Percentiles rank a stretch among this genome's conserved stretches.
Conservation (phyloP, 2,113 vertebrate species). For the Collichthys lucidus region DNA sequence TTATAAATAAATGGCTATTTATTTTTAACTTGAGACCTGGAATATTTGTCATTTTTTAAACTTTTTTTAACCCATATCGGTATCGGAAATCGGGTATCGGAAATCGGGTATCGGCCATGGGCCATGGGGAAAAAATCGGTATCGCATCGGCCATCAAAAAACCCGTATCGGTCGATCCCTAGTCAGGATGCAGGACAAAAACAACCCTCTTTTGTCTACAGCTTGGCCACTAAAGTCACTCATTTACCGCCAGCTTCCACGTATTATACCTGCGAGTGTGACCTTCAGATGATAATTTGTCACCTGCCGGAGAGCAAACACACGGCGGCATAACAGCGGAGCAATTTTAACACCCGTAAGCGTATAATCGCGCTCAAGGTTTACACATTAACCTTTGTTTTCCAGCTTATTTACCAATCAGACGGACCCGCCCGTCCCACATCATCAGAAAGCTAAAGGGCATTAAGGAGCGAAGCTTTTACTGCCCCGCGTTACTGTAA, state of each 20-base stretch:
- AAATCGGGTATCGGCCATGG: too few species aligned
- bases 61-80: too few species aligned
- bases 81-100: too few species aligned
- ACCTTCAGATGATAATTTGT: constrained; percentile 35
- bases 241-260: not conserved
- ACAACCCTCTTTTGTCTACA: not conserved
- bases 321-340: not conserved
- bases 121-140: too few species aligned
- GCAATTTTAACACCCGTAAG: constrained; percentile 44
- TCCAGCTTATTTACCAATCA: constrained; percentile 21
- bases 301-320: constrained; percentile 21
- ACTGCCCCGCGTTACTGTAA: constrained; percentile 8
- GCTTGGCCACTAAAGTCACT: constrained; percentile 8
- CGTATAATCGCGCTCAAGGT: constrained; percentile 16
- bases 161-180: too few species aligned
- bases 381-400: constrained; percentile 72
- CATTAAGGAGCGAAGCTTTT: constrained; percentile 46
- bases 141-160: too few species aligned
- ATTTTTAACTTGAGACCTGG: too few species aligned
- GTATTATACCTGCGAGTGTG: not conserved
- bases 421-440: constrained; percentile 4
- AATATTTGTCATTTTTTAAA: too few species aligned
- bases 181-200: not conserved
- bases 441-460: constrained; percentile 20
- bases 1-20: too few species aligned